Evolutionary conservation across 2,888 invertebrate genomes (phyloP).

Genomic region (Hymenopus coronatus): DNA sequence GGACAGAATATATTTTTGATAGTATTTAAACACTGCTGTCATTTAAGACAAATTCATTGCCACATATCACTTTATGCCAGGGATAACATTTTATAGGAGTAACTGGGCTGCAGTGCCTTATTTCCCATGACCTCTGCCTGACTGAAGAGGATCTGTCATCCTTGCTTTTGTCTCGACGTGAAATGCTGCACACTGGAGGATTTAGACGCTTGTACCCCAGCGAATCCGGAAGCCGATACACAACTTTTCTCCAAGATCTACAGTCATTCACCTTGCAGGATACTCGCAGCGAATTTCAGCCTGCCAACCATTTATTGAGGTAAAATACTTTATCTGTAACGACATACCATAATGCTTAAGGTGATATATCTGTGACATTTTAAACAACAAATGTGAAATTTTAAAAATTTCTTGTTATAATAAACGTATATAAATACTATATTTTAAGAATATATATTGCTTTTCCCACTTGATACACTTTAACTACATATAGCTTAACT

Average conservation of each 20-base stretch:
- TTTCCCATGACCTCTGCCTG: constrained; percentile 42
- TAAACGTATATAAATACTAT: no score
- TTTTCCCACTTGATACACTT: no score
- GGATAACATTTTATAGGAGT: constrained; percentile 32
- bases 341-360: no score
- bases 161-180: constrained; percentile 41
- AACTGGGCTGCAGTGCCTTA: constrained; percentile 40
- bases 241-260: constrained; percentile 7
- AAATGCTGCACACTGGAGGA: constrained; percentile 38
- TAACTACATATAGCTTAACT: no score
- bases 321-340: background rate
- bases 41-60: background rate
- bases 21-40: background rate
- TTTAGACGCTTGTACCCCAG: constrained; percentile 39
- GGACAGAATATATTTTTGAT: background rate
- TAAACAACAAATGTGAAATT: no score
- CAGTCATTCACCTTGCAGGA: constrained; percentile 14
- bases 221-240: constrained; percentile 19
- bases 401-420: no score
- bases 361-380: no score
- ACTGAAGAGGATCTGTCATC: constrained; percentile 40
- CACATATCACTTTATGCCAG: background rate
- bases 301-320: constrained; percentile 20
- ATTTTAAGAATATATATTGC: no score
- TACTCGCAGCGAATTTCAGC: background rate